These are phyloP conservation scores for Eremobia ochroleuca DNA, from an alignment of 2,888 invertebrate species.

Conservation along the genomic window DNA sequence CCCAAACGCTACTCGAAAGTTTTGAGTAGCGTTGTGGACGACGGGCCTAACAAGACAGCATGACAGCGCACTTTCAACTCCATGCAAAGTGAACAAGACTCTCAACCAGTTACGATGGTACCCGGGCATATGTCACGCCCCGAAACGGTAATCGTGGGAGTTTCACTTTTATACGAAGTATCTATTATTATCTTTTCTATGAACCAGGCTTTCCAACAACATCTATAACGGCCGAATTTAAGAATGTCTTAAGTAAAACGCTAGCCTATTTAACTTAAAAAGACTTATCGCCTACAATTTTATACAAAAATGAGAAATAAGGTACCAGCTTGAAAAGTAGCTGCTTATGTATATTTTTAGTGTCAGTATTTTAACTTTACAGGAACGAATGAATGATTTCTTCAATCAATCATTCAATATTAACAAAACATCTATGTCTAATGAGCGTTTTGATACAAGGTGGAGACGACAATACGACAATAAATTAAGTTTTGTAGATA, in stretches of 20 bases:
- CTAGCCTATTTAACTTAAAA: neutral
- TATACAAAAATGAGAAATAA: slow-evolving; percentile 31
- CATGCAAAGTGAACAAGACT: neutral
- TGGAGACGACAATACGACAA: neutral
- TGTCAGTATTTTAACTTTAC: neutral
- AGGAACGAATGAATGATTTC: neutral
- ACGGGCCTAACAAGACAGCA: neutral
- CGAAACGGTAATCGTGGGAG: neutral
- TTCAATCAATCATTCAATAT: neutral
- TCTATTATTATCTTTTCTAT: neutral
- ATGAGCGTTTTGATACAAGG: neutral
- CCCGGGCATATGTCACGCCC: neutral
- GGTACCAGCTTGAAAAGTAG: slow-evolving; percentile 42
- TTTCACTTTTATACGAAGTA: neutral
- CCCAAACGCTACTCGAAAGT: too few species aligned
- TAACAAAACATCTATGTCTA: neutral
- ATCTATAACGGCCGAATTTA: neutral
- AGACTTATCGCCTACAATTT: slow-evolving; percentile 3
- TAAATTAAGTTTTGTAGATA: neutral
- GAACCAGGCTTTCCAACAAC: neutral
- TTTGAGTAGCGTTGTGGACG: too few species aligned
- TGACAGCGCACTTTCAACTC: neutral
- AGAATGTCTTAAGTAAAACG: neutral
- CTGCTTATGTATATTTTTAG: neutral
- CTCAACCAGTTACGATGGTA: too few species aligned